These are phyloP conservation scores for Euleptes europaea DNA, from an alignment of 2,113 vertebrate species.

Conservation along the genomic window DNA sequence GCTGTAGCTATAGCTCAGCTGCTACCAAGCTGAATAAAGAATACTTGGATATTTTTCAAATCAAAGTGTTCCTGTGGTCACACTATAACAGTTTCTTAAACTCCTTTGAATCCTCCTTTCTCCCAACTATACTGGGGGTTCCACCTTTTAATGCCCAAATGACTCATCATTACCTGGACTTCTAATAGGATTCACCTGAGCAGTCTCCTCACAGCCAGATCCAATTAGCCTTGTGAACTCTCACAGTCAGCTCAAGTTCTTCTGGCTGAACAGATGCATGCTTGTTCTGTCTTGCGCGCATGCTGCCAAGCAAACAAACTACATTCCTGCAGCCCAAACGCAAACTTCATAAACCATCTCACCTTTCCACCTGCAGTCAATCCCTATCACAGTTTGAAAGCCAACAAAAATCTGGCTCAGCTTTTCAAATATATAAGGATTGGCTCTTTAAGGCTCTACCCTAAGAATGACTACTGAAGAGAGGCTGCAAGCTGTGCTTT, in stretches of 20 bases:
- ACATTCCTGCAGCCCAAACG: slow-evolving; percentile 1
- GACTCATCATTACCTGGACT: slow-evolving; percentile 6
- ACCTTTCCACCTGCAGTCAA: slow-evolving; percentile 2
- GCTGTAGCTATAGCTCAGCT: neutral
- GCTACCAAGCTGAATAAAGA: neutral
- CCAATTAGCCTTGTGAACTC: slow-evolving; percentile 28
- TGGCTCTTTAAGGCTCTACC: neutral
- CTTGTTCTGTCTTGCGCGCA: neutral
- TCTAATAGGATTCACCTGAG: slow-evolving; percentile 17
- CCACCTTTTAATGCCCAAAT: slow-evolving; percentile 13
- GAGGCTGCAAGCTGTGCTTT: neutral
- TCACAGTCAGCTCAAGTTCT: neutral
- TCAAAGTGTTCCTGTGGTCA: neutral
- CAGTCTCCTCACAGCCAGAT: neutral
- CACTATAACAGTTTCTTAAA: neutral
- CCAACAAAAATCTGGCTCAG: neutral
- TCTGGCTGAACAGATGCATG: neutral
- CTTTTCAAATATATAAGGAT: slow-evolving; percentile 17
- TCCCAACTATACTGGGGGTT: neutral
- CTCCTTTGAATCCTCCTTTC: neutral
- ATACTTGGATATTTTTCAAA: neutral
- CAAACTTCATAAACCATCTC: neutral
- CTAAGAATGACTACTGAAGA: slow-evolving; percentile 2
- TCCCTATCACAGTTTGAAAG: slow-evolving; percentile 12
- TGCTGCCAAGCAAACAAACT: slow-evolving; percentile 1